A percentile compares a stretch with the other conserved stretches of the same genome.
These are phyloP conservation scores for Anthrax anthrax DNA, from an alignment of 2,888 invertebrate species.

Conservation along the genomic window DNA sequence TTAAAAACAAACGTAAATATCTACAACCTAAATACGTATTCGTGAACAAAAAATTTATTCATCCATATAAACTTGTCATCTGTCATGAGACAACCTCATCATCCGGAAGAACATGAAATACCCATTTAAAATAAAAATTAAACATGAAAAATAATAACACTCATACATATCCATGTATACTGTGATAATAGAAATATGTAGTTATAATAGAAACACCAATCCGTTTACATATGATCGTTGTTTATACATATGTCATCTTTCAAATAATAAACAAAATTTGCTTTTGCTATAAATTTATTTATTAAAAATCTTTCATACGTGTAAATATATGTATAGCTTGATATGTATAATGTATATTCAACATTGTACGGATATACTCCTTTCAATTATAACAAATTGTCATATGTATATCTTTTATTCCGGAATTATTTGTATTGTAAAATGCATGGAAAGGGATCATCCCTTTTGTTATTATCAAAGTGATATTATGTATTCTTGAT, in stretches of 20 bases:
- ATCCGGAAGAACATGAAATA: constrained; percentile 5
- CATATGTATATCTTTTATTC: constrained; percentile 1
- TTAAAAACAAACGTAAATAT: too few relatives aligned
- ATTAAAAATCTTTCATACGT: too few relatives aligned
- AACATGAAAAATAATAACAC: neutral
- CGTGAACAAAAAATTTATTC: neutral
- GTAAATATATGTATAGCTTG: neutral
- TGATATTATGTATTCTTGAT: too few relatives aligned
- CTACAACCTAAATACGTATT: too few relatives aligned
- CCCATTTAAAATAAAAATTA: constrained; percentile 1
- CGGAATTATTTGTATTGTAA: neutral
- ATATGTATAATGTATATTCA: too few relatives aligned
- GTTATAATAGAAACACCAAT: neutral
- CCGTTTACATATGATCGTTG: constrained; percentile 1
- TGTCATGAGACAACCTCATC: neutral
- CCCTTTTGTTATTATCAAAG: neutral
- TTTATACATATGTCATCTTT: constrained; percentile 12
- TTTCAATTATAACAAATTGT: neutral
- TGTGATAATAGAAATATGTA: too few relatives aligned
- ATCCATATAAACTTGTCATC: neutral
- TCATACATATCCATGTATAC: neutral
- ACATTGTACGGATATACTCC: neutral
- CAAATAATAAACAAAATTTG: constrained; percentile 9
- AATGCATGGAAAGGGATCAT: neutral
- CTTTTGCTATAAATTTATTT: neutral